A percentile compares a stretch with the other conserved stretches of the same genome.
Conservation (phyloP, 2,888 invertebrate species). For the Zonitis immaculata region DNA sequence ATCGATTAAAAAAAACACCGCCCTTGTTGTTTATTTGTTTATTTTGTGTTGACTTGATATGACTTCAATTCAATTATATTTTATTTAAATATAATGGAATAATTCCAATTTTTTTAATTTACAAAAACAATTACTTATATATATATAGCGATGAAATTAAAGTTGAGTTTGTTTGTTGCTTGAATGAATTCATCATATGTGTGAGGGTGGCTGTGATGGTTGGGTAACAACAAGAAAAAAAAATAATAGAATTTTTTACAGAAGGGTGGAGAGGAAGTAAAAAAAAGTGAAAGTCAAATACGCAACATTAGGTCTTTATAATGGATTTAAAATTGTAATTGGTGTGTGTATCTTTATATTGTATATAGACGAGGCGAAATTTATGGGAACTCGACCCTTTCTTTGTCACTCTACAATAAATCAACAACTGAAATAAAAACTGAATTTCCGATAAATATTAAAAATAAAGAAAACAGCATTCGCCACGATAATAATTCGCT, state of each 20-base stretch:
- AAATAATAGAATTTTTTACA: no score
- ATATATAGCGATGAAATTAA: no score
- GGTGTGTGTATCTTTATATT: neutral
- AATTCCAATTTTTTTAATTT: no score
- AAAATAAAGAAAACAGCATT: no score
- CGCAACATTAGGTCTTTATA: neutral
- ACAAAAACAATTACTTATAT: no score
- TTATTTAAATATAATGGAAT: no score
- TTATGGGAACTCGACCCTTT: neutral
- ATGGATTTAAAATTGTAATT: constrained; percentile 1
- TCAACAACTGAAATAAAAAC: neutral
- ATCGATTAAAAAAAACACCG: no score
- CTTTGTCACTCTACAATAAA: neutral
- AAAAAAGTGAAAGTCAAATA: neutral
- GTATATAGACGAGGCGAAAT: neutral
- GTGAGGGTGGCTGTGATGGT: no score
- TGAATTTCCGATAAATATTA: neutral
- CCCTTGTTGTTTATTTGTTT: no score
- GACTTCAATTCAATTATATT: neutral
- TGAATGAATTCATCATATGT: neutral
- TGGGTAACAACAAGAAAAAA: neutral
- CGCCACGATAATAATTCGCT: no score
- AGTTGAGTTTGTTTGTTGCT: neutral
- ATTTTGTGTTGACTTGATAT: neutral
- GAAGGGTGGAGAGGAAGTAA: neutral